A percentile compares a stretch with the other conserved stretches of the same genome.
Conservation (phyloP, 2,888 invertebrate genomes). For the Acheta domesticus region DNA sequence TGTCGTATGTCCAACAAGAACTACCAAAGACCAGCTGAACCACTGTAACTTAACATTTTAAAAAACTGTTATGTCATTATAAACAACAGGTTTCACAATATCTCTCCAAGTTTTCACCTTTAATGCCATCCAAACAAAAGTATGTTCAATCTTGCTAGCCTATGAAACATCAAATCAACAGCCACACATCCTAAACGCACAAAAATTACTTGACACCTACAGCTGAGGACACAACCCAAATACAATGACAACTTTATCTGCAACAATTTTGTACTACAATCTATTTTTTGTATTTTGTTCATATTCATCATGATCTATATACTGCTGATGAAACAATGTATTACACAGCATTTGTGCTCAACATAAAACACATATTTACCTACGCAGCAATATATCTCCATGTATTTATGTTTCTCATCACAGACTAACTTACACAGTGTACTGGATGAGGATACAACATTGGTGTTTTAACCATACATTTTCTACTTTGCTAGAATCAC, state of each 20-base stretch:
- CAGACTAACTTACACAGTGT: constrained; percentile 8
- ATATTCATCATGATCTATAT: neutral
- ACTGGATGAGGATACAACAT: neutral
- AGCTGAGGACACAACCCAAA: constrained; percentile 1
- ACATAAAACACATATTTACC: neutral
- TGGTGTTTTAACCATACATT: constrained; percentile 4
- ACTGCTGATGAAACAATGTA: constrained; percentile 11
- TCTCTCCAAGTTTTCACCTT: constrained; percentile 18
- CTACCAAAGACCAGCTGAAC: constrained; percentile 7
- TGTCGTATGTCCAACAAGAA: constrained; percentile 18
- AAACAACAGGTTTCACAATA: constrained; percentile 18
- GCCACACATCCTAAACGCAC: constrained; percentile 18
- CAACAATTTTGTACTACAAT: constrained; percentile 10
- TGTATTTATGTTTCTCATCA: neutral
- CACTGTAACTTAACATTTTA: constrained; percentile 6
- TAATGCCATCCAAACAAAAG: constrained; percentile 18
- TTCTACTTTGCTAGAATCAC: neutral
- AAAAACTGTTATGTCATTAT: constrained; percentile 4
- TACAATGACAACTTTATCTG: constrained; percentile 5
- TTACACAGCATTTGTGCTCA: constrained; percentile 18
- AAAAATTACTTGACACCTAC: neutral
- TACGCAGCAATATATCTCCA: constrained; percentile 11
- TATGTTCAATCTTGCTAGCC: constrained; percentile 10
- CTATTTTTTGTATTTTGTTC: constrained; percentile 10
- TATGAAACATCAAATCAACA: constrained; percentile 18